Percentiles rank a stretch among this genome's conserved stretches.
Evolutionary conservation across 2,797 vertebrate genomes (phyloP).

Genomic region (Falco berigora): DNA sequence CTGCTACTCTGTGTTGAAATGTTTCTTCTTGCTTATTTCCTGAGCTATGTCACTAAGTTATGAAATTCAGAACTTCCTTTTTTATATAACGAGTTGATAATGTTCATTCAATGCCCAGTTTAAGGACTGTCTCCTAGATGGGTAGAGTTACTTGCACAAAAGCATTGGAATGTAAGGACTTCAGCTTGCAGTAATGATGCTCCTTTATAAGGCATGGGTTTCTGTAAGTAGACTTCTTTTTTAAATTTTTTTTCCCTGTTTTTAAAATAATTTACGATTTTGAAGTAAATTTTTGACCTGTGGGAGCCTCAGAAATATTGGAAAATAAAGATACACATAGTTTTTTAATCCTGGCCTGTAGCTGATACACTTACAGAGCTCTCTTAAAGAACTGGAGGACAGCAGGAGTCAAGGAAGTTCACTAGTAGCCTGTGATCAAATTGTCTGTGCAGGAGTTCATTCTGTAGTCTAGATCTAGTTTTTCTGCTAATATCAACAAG

Average conservation of each 20-base stretch:
- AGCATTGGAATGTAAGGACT: neutral
- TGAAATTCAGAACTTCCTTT: conserved; percentile 61
- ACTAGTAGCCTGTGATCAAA: neutral
- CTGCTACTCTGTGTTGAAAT: conserved; percentile 38
- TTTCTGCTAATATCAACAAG: neutral
- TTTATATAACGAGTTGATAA: neutral
- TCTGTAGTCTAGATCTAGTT: neutral
- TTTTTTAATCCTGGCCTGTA: neutral
- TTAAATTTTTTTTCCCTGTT: too few relatives aligned
- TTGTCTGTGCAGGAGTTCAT: neutral
- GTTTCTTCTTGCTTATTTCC: conserved; percentile 45
- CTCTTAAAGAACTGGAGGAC: neutral
- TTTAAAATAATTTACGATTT: neutral
- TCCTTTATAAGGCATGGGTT: conserved; percentile 20
- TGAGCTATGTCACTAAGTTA: conserved; percentile 22
- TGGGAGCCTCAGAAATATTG: neutral
- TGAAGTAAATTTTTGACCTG: neutral
- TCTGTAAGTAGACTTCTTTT: conserved; percentile 53
- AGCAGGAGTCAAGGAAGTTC: neutral
- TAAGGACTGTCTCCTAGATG: neutral
- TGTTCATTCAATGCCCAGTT: neutral
- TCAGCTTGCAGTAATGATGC: neutral
- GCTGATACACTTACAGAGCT: neutral
- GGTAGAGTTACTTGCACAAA: neutral
- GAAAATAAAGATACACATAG: neutral